Evolutionary conservation across 2,113 vertebrate genomes (phyloP).

Genomic region (Eonycteris spelaea): DNA sequence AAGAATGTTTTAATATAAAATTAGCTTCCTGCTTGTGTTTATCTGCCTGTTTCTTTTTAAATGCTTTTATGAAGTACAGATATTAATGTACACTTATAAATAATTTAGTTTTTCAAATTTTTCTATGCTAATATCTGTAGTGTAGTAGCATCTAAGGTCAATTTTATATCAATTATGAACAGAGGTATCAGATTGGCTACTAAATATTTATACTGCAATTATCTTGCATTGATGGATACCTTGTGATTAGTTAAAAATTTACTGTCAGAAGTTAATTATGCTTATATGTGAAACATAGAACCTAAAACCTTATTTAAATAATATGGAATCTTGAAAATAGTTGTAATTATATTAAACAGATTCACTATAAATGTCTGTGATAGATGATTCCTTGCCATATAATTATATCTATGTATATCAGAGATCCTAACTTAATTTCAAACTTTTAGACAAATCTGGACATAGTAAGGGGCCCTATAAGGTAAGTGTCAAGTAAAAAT

Average conservation of each 20-base stretch:
- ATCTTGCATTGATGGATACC: not conserved
- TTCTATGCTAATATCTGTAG: not conserved
- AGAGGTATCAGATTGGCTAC: slow-evolving; percentile 32
- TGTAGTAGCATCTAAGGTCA: slow-evolving; percentile 27
- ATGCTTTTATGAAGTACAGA: not conserved
- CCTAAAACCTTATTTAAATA: not conserved
- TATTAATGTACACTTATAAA: slow-evolving; percentile 42
- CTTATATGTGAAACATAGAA: not conserved
- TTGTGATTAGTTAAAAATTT: slow-evolving; percentile 39
- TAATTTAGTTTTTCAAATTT: slow-evolving; percentile 51
- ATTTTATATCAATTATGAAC: slow-evolving; percentile 57
- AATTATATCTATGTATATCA: not conserved
- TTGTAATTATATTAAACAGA: not conserved
- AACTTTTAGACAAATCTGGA: not conserved
- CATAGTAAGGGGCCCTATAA: not conserved
- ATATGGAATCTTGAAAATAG: not conserved
- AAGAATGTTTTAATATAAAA: slow-evolving; percentile 24
- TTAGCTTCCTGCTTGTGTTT: slow-evolving; percentile 16
- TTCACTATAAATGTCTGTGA: not conserved
- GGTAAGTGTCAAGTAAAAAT: not conserved
- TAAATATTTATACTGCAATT: slow-evolving; percentile 56
- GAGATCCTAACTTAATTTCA: not conserved
- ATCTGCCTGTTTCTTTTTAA: not conserved
- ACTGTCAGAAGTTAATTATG: slow-evolving; percentile 35
- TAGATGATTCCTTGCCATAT: not conserved